These are phyloP conservation scores for Drosophila aldrichi DNA, from an alignment of 2,888 invertebrate genomes.

Conservation along the genomic window DNA sequence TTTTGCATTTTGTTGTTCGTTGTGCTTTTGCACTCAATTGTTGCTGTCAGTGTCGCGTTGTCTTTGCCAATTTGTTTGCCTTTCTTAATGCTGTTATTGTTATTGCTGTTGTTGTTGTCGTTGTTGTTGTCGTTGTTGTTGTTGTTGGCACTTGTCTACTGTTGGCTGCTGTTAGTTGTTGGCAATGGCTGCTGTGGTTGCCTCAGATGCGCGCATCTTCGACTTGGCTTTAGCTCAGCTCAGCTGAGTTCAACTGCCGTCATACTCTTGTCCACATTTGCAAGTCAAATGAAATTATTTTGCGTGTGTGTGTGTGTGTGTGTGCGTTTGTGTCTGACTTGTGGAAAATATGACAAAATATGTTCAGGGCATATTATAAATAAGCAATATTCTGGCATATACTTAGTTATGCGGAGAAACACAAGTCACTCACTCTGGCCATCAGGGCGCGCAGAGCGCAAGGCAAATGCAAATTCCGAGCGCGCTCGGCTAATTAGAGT, in stretches of 20 bases:
- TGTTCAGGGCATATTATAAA: slow-evolving; percentile 66
- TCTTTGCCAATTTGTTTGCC: slow-evolving; percentile 59
- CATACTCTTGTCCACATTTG: slow-evolving; percentile 59
- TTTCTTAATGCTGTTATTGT: slow-evolving; percentile 28
- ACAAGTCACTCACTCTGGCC: slow-evolving; percentile 2
- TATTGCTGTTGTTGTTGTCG: slow-evolving; percentile 17
- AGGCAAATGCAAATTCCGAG: slow-evolving; percentile 48
- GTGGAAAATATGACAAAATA: slow-evolving; percentile 50
- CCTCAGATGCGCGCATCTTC: slow-evolving; percentile 30
- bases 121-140: slow-evolving; percentile 12
- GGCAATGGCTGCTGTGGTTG: slow-evolving; percentile 22
- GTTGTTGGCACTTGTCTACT: slow-evolving; percentile 29
- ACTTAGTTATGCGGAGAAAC: slow-evolving; percentile 41
- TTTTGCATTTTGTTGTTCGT: background rate
- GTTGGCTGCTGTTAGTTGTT: slow-evolving; percentile 20
- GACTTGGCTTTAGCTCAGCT: slow-evolving; percentile 26
- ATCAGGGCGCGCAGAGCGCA: background rate
- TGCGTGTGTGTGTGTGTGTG: slow-evolving; percentile 7
- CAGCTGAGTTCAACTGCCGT: slow-evolving; percentile 25
- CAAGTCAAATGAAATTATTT: slow-evolving; percentile 80
- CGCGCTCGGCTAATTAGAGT: slow-evolving; percentile 62
- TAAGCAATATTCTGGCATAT: slow-evolving; percentile 54
- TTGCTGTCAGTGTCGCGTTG: slow-evolving; percentile 11
- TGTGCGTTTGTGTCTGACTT: background rate
- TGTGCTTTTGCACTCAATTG: slow-evolving; percentile 19